A percentile compares a stretch with the other conserved stretches of the same genome.
Evolutionary conservation across 2,113 vertebrate species (phyloP).

Genomic region (Thermophis baileyi): DNA sequence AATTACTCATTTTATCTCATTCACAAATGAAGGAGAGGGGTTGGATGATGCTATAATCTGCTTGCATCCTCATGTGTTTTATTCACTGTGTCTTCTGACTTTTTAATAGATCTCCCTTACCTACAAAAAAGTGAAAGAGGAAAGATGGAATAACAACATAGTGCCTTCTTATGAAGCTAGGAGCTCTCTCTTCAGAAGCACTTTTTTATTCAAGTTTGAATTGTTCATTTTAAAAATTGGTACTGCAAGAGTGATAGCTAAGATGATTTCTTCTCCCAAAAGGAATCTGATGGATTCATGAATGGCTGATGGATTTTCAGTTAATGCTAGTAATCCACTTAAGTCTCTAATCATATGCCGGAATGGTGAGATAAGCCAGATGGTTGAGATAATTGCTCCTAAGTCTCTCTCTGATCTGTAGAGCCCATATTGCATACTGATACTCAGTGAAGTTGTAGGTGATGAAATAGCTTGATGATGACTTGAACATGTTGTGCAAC

Average conservation of each 20-base stretch:
- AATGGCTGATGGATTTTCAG: background rate
- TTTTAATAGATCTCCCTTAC: background rate
- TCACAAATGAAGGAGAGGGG: background rate
- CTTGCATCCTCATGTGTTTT: background rate
- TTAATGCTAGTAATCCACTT: background rate
- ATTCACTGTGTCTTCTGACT: background rate
- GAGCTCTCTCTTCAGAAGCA: background rate
- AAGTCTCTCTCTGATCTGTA: background rate
- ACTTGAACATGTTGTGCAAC: background rate
- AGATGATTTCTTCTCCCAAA: background rate
- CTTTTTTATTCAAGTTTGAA: background rate
- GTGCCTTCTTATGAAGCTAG: background rate
- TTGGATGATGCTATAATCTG: background rate
- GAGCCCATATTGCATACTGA: background rate
- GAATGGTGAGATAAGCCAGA: background rate
- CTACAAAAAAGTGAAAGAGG: background rate
- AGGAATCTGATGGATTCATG: background rate
- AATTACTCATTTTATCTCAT: background rate
- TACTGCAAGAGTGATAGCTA: background rate
- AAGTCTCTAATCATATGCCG: background rate
- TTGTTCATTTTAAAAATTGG: background rate
- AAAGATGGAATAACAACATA: background rate
- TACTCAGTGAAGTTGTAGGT: background rate
- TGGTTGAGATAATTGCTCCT: background rate
- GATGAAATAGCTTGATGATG: background rate